Conservation (phyloP, 2,113 vertebrate genomes). For the Circaetus cinerascens region DNA sequence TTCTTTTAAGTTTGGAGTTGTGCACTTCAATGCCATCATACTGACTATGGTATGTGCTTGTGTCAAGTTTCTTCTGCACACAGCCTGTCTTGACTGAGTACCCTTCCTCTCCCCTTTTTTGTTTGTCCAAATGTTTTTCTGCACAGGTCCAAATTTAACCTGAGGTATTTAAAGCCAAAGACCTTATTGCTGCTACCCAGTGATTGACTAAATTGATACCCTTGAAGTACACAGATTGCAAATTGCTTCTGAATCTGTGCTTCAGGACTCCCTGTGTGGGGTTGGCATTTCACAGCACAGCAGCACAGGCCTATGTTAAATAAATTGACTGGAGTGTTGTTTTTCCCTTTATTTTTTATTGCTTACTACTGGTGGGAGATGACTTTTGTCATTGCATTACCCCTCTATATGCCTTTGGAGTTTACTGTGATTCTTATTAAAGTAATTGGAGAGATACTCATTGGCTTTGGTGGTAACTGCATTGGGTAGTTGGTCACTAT, state of each 20-base stretch:
- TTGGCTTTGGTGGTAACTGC: neutral
- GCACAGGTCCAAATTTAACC: neutral
- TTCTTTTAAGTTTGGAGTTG: neutral
- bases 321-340: neutral
- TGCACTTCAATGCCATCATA: neutral
- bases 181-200: neutral
- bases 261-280: neutral
- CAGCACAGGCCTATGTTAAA: neutral
- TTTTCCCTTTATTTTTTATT: neutral
- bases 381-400: neutral
- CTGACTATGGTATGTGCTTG: neutral
- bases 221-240: neutral
- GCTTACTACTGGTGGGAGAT: neutral
- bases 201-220: neutral
- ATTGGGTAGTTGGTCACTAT: neutral
- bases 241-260: neutral
- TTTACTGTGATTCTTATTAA: neutral
- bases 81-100: no score
- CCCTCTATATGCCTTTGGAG: neutral
- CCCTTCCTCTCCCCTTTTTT: neutral
- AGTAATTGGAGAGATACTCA: neutral
- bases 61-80: neutral
- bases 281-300: neutral
- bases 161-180: neutral
- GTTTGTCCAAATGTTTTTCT: neutral